phyloP scores from a whole-genome alignment of 2,113 vertebrate genomes.

The Ascaphus truei region DNA sequence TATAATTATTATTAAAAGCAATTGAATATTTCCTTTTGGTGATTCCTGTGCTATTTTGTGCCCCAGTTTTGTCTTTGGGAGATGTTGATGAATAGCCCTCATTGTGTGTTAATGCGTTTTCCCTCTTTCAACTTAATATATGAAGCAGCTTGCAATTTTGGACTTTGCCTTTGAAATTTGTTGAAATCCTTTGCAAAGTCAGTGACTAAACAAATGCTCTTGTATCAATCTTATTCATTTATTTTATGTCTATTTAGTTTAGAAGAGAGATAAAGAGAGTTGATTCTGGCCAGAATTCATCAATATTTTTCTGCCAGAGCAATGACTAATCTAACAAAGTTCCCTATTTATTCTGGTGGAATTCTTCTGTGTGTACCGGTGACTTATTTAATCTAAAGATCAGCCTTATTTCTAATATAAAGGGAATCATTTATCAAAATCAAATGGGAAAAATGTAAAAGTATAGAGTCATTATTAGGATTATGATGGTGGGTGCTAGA shows the following conservation, averaged over 20 bases:
- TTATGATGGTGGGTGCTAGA: too few relatives aligned
- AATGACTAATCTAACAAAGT: conserved; percentile 1
- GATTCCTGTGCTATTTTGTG: too few relatives aligned
- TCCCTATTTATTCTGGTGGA: neutral
- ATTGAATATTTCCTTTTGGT: too few relatives aligned
- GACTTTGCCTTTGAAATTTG: too few relatives aligned
- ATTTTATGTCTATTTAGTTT: neutral
- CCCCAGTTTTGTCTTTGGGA: too few relatives aligned
- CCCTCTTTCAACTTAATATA: neutral
- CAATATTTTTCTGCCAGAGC: neutral
- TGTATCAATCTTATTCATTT: neutral
- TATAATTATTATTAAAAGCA: too few relatives aligned
- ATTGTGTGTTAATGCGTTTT: neutral
- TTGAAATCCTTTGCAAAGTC: too few relatives aligned
- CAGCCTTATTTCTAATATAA: neutral
- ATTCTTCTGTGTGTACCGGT: neutral
- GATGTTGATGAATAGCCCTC: neutral
- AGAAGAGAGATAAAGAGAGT: neutral
- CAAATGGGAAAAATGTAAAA: neutral
- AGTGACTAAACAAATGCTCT: neutral
- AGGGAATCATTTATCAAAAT: neutral
- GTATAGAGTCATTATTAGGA: too few relatives aligned
- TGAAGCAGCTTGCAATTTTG: neutral
- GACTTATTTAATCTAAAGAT: conserved; percentile 9
- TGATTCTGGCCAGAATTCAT: neutral